Evolutionary conservation across 2,888 invertebrate species (phyloP).

Genomic region (Tenthredo amoena): DNA sequence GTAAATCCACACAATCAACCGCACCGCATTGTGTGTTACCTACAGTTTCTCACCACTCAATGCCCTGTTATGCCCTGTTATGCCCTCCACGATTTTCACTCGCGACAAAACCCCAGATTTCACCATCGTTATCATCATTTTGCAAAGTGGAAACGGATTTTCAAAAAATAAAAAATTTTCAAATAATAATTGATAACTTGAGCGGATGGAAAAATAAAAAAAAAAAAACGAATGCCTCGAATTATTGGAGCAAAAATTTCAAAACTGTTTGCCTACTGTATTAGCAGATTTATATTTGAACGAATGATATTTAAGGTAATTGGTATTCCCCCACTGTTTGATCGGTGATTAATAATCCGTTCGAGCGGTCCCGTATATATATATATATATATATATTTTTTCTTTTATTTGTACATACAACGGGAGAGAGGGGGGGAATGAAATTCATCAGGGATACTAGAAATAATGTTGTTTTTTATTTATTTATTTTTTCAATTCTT

Average conservation of each 20-base stretch:
- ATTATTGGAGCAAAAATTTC: not conserved
- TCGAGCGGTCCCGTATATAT: not conserved
- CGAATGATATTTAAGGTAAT: not conserved
- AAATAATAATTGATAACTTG: too few species aligned
- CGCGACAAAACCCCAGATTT: not conserved
- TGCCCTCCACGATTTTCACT: not conserved
- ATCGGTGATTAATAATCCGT: not conserved
- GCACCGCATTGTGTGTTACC: not conserved
- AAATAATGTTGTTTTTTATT: not conserved
- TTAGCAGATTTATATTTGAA: not conserved
- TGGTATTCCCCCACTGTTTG: not conserved
- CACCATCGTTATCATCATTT: not conserved
- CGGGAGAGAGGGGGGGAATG: not conserved
- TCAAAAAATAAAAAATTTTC: not conserved
- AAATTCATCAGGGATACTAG: not conserved
- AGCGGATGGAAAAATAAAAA: not conserved
- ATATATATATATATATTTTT: not conserved
- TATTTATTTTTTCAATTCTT: not conserved
- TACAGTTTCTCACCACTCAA: slow-evolving; percentile 27
- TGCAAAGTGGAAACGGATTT: not conserved
- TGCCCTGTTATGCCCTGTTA: not conserved
- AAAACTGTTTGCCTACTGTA: not conserved
- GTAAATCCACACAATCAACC: slow-evolving; percentile 30
- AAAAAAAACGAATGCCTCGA: not conserved
- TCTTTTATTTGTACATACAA: not conserved